Evolutionary conservation across 2,888 invertebrate genomes (phyloP).

Genomic region (Calliphora vomitoria): DNA sequence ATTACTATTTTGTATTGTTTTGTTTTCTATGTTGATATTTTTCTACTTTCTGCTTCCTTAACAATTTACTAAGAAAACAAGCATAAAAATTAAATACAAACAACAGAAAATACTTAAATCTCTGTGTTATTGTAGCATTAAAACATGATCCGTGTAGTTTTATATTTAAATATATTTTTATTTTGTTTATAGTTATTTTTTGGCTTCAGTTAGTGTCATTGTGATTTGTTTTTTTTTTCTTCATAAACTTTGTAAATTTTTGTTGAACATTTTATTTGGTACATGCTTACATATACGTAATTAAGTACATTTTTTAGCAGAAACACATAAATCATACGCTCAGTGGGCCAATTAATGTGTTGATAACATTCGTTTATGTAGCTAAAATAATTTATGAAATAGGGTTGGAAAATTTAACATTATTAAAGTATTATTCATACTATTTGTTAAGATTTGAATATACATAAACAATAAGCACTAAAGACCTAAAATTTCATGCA

Average conservation of each 20-base stretch:
- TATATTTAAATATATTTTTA: neutral
- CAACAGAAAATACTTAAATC: neutral
- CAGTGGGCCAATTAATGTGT: neutral
- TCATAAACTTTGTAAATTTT: neutral
- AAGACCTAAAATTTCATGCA: too few relatives aligned
- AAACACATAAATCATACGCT: slow-evolving; percentile 50
- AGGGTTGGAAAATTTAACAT: neutral
- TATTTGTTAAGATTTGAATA: too few relatives aligned
- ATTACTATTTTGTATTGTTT: slow-evolving; percentile 62
- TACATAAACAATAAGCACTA: too few relatives aligned
- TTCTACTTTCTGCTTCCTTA: slow-evolving; percentile 33
- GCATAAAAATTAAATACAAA: neutral
- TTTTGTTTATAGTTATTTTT: neutral
- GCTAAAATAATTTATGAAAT: neutral
- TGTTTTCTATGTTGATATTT: neutral
- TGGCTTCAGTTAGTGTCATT: neutral
- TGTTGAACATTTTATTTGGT: neutral
- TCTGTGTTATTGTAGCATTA: neutral
- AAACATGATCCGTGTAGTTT: neutral
- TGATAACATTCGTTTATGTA: neutral
- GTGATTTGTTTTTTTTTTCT: neutral
- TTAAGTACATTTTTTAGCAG: neutral
- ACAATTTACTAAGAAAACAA: slow-evolving; percentile 10
- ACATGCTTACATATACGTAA: neutral
- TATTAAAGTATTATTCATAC: too few relatives aligned